Evolutionary conservation across 2,888 invertebrate species (phyloP).

Genomic region (Synanthedon tipuliformis): DNA sequence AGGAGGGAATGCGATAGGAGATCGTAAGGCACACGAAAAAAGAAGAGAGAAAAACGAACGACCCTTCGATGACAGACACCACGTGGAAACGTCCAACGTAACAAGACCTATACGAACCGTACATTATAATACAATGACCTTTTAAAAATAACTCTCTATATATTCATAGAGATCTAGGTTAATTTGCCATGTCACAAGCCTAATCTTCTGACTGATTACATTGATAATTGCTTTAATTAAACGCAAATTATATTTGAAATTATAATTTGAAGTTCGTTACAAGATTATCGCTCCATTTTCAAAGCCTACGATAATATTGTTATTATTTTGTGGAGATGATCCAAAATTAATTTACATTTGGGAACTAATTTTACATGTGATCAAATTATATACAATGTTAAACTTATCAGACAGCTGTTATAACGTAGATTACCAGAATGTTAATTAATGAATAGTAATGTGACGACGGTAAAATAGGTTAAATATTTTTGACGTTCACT

Average conservation of each 20-base stretch:
- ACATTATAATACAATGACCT: neutral
- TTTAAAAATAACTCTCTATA: neutral
- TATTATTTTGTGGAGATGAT: neutral
- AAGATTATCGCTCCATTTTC: constrained; percentile 4
- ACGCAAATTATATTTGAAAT: constrained; percentile 9
- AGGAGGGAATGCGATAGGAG: constrained; percentile 20
- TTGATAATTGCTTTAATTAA: constrained; percentile 23
- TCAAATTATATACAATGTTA: no score
- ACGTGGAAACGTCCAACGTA: constrained; percentile 10
- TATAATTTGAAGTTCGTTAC: constrained; percentile 8
- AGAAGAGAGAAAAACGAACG: constrained; percentile 15
- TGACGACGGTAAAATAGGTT: no score
- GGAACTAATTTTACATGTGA: no score
- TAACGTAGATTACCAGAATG: no score
- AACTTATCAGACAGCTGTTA: no score
- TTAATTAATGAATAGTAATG: no score
- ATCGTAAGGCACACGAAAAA: constrained; percentile 11
- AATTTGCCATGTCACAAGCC: neutral
- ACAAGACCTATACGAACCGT: constrained; percentile 5
- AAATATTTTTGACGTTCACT: no score
- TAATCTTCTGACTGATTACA: constrained; percentile 16
- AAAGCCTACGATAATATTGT: constrained; percentile 1
- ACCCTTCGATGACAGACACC: constrained; percentile 8
- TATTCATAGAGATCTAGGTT: neutral
- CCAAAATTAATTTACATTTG: no score